phyloP scores from a whole-genome alignment of 1,140 invertebrate species.

The Pogonognathellus flavescens region DNA sequence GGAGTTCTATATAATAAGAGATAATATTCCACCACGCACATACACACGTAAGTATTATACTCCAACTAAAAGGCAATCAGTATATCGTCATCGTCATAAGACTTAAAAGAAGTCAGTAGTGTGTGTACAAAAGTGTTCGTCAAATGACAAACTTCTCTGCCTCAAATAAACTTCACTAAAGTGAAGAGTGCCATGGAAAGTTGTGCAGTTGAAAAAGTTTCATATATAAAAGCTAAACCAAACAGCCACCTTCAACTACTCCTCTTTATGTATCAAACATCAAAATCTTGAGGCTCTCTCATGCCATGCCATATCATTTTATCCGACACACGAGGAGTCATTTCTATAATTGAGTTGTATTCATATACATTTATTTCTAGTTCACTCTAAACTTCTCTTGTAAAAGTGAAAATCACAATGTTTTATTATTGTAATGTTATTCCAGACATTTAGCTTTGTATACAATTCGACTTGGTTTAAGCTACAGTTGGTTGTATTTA shows the following conservation, averaged over 20 bases:
- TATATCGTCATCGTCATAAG: too few relatives aligned
- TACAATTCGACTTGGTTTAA: too few relatives aligned
- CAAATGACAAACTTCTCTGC: neutral
- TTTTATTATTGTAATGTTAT: neutral
- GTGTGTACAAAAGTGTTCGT: too few relatives aligned
- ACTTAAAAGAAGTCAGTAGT: too few relatives aligned
- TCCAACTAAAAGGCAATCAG: too few relatives aligned
- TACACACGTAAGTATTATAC: too few relatives aligned
- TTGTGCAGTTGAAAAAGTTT: slow-evolving; percentile 23
- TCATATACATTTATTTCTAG: neutral
- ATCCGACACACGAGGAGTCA: neutral
- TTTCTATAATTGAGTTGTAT: neutral
- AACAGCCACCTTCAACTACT: slow-evolving; percentile 1
- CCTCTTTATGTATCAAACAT: neutral
- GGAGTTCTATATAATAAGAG: neutral
- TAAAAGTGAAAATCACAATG: neutral
- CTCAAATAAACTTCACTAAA: slow-evolving; percentile 6
- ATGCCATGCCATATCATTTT: neutral
- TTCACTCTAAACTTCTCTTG: neutral
- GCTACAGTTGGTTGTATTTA: too few relatives aligned
- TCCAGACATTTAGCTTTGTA: too few relatives aligned
- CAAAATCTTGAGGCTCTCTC: neutral
- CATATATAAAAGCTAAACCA: slow-evolving; percentile 8
- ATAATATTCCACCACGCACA: too few relatives aligned
- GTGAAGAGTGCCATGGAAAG: slow-evolving; percentile 23